Evolutionary conservation across 1,140 invertebrate genomes (phyloP), one percentile per base, ranked within the genome.

Genomic region (Geopemphigus sp.): DNA sequence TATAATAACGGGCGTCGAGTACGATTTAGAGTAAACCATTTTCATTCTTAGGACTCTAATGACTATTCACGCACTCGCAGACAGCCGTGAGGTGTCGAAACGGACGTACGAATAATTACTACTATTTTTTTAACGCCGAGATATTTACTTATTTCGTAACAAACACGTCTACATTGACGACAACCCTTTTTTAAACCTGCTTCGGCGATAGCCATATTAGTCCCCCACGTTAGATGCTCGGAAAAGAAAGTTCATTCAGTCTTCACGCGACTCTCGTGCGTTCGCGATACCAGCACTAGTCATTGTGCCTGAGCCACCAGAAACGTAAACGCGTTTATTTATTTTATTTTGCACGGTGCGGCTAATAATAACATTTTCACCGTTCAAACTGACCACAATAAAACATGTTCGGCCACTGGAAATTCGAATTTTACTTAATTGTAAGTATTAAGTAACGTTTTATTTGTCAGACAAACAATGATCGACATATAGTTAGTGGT

Each of bases 221-320:
- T 39, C 32, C 39, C 5, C 45, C 45, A n/a, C 22, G 11, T 10
- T 26, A 15, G 53, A 39, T 72, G 53, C 54, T 72, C 14, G 10
- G 50, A 78, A 78, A 78, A 78, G 74, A 78, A 78, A 78, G 74
- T 78, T 24, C 24, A 47, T 63, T 78, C 56, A 78, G 74, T 78
- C 39, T 78, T 63, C 3, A 50, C 74, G 39, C 57, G 39, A 61
- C 74, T 78, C 57, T 78, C 74, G 74, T 19, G 1, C 74, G 32
- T 61, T 26, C 57, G 39, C 47, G 74, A 47, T 59, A 39, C 32
- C 4, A 15, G 26, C 1, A 29, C 39, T 24, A 8, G 6, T 12
- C 14, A 10, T n/a, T 24, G 0, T 22, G 59, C 22, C 10, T 19
- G 32, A 74, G 57, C 45, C 12, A 59, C 12, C 32, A 8, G 32